Evolutionary conservation across 2,888 invertebrate genomes (phyloP).

Genomic region (Philereme transversata): DNA sequence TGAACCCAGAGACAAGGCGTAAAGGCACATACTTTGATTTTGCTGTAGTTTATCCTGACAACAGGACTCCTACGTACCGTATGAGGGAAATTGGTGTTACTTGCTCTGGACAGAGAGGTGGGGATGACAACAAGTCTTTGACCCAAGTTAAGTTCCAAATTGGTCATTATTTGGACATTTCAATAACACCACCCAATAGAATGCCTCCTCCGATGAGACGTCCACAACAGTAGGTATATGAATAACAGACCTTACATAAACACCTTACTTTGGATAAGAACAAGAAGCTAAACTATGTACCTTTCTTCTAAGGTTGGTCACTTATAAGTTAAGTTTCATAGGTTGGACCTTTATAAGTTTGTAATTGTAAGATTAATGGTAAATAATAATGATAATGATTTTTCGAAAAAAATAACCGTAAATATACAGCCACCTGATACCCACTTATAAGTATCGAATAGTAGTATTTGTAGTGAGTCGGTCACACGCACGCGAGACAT

Average conservation of each 20-base stretch:
- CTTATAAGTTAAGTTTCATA: too few relatives aligned
- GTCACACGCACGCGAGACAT: conserved; percentile 65
- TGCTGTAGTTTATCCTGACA: conserved; percentile 93
- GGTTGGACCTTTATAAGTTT: too few relatives aligned
- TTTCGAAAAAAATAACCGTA: too few relatives aligned
- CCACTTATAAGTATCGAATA: conserved; percentile 17
- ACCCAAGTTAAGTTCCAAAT: conserved; percentile 94
- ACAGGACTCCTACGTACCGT: conserved; percentile 90
- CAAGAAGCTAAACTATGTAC: conserved; percentile 2
- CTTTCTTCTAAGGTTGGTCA: too few relatives aligned
- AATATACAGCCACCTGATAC: too few relatives aligned
- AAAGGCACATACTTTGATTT: conserved; percentile 99
- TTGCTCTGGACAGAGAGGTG: conserved; percentile 94
- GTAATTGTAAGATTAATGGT: too few relatives aligned
- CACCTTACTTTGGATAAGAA: background rate
- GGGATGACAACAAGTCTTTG: conserved; percentile 97
- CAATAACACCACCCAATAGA: conserved; percentile 93
- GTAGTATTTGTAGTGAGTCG: conserved; percentile 35
- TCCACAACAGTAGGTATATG: conserved; percentile 85
- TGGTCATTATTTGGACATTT: conserved; percentile 98
- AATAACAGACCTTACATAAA: conserved; percentile 81
- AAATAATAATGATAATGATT: too few relatives aligned
- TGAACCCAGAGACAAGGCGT: conserved; percentile 97
- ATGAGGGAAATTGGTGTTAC: conserved; percentile 98
- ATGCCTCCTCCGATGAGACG: conserved; percentile 89